Base-by-base conservation (phyloP, 1,140 invertebrate species). In the Epicauta chinensis region DNA sequence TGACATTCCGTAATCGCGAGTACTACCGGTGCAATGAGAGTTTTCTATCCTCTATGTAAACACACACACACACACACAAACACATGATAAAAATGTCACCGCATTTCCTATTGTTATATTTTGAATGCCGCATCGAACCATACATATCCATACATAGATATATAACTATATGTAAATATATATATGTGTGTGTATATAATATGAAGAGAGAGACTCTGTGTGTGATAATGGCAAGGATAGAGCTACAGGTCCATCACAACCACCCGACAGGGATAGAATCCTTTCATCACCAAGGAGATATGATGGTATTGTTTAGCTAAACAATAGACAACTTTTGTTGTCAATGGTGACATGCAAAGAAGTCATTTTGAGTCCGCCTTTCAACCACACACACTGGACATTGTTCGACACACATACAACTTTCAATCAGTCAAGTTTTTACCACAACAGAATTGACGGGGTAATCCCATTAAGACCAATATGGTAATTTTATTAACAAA, bases 341-440 rank as follows among this genome's bases (percentile, higher is more conserved):
- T 64, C 62, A 64, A 64, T 64, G 62, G 60, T 64, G 62, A 64
- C 62, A 64, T 64, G 62, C 62, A 64, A 64, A 64, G 62, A 64
- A 64, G 62, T 64, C 62, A 64, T 64, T 64, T 62, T 62, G n/a
- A 56, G 61, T 50, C 54, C 58, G 53, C 55, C 32, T 34, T 57
- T 55, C 54, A 23, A 23, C 55, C 56, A 36, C 43, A 49, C 56
- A 36, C 43, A 49, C 42, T 51, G 50, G 59, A 59, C 57, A 59
- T 55, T 59, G 57, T 59, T 59, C 55, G 57, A 59, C 57, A 52
- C 32, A 30, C 56, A n/a, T n/a, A n/a, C n/a, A 55, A 59, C 53
- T 59, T 59, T 59, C 57, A 59, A 59, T 59, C 57, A 45, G 53
- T n/a, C n/a, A 51, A 54, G 29, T 59, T 59, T 57, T 59, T 52